Conservation (phyloP, 2,113 vertebrate species). For the Hydrolagus affinis region DNA sequence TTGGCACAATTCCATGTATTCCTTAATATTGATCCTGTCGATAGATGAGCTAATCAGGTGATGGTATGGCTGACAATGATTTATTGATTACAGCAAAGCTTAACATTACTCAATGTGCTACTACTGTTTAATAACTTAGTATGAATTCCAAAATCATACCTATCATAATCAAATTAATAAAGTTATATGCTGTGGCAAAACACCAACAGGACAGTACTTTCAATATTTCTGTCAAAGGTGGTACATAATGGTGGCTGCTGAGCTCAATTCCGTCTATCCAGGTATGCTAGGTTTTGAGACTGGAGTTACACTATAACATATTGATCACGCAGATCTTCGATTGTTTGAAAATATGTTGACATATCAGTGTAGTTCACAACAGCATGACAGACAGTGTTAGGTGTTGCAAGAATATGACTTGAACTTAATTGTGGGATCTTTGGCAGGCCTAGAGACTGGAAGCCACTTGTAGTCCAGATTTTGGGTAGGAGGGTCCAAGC, state of each 20-base stretch:
- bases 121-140: not conserved
- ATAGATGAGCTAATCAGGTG: not conserved
- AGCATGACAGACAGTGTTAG: not conserved
- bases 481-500: constrained; percentile 1
- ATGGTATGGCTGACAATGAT: not conserved
- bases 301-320: not conserved
- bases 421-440: constrained; percentile 17
- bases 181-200: not conserved
- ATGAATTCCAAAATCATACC: not conserved
- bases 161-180: constrained; percentile 1
- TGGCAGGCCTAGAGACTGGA: not conserved
- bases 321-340: constrained; percentile 12
- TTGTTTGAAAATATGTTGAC: not conserved
- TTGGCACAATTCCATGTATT: not conserved
- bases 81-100: not conserved
- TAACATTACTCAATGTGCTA: not conserved
- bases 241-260: not conserved
- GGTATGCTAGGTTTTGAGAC: not conserved
- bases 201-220: too few relatives aligned
- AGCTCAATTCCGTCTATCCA: not conserved
- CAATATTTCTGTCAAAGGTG: not conserved
- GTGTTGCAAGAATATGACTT: not conserved
- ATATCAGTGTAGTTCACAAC: not conserved
- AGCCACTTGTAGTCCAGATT: constrained; percentile 20
- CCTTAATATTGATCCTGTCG: not conserved